Evolutionary conservation across 2,113 vertebrate species (phyloP).

Genomic region (Setophaga coronata): DNA sequence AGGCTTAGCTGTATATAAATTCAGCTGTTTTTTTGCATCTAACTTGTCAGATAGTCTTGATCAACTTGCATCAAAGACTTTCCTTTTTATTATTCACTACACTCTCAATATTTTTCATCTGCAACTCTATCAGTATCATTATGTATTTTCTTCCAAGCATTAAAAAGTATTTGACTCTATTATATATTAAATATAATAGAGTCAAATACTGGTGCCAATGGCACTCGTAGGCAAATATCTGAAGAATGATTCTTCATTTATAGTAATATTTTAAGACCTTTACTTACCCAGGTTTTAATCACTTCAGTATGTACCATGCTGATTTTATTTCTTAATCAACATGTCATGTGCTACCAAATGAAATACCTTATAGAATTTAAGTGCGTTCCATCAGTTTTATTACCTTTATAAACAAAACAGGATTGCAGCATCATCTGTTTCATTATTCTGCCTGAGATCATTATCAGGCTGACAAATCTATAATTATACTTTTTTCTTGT

Average conservation of each 20-base stretch:
- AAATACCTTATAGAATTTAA: neutral
- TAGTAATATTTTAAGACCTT: constrained; percentile 19
- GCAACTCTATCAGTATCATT: neutral
- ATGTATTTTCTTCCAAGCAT: neutral
- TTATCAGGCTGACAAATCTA: constrained; percentile 4
- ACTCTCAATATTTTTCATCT: neutral
- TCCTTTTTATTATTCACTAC: neutral
- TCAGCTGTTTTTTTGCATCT: neutral
- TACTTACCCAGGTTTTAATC: constrained; percentile 10
- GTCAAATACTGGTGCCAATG: neutral
- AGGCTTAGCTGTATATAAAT: neutral
- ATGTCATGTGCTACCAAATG: neutral
- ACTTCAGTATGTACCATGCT: neutral
- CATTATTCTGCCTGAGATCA: neutral
- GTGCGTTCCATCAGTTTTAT: neutral
- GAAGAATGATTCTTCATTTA: neutral
- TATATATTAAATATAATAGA: neutral
- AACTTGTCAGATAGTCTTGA: neutral
- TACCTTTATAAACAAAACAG: constrained; percentile 16
- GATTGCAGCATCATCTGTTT: neutral
- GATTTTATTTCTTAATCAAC: constrained; percentile 39
- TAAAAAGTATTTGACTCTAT: neutral
- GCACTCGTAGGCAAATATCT: neutral
- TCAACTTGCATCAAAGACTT: neutral
- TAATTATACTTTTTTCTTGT: neutral